Percentiles rank a stretch among this genome's conserved stretches.
phyloP scores from a whole-genome alignment of 2,797 vertebrate genomes.

The Buphagus erythrorhynchus region DNA sequence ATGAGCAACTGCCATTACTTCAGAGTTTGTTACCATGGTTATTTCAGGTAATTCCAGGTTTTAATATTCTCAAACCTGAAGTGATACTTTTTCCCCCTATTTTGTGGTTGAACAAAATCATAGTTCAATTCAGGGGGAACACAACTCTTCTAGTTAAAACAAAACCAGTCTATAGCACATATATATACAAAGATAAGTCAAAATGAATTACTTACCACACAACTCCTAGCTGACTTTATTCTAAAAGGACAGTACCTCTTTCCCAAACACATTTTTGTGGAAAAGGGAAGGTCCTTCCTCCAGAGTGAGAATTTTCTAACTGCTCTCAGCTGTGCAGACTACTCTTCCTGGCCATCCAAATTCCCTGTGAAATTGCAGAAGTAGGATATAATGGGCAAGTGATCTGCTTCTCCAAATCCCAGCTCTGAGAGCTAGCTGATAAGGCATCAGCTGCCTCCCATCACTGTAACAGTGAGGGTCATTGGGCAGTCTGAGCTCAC shows the following conservation, averaged over 20 bases:
- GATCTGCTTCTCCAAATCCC: background rate
- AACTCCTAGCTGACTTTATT: background rate
- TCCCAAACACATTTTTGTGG: background rate
- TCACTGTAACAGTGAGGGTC: background rate
- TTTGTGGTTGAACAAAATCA: slow-evolving; percentile 14
- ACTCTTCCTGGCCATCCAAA: too few species aligned
- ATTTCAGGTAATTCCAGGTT: slow-evolving; percentile 67
- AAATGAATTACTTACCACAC: background rate
- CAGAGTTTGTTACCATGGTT: slow-evolving; percentile 70
- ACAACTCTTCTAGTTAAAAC: background rate
- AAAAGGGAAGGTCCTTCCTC: background rate
- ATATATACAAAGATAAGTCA: background rate
- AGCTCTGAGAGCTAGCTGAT: background rate
- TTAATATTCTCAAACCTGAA: slow-evolving; percentile 66
- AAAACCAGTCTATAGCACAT: background rate
- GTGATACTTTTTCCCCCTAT: slow-evolving; percentile 1
- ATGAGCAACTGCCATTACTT: slow-evolving; percentile 61
- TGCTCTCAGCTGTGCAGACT: background rate
- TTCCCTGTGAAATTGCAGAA: background rate
- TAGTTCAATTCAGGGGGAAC: background rate
- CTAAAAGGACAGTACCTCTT: fast-evolving
- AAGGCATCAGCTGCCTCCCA: background rate
- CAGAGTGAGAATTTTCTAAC: background rate
- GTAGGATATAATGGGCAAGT: background rate
- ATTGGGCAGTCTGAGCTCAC: fast-evolving